Percentiles rank a stretch among this genome's conserved stretches.
phyloP scores from a whole-genome alignment of 2,797 vertebrate species.

The Epinephelus coioides region DNA sequence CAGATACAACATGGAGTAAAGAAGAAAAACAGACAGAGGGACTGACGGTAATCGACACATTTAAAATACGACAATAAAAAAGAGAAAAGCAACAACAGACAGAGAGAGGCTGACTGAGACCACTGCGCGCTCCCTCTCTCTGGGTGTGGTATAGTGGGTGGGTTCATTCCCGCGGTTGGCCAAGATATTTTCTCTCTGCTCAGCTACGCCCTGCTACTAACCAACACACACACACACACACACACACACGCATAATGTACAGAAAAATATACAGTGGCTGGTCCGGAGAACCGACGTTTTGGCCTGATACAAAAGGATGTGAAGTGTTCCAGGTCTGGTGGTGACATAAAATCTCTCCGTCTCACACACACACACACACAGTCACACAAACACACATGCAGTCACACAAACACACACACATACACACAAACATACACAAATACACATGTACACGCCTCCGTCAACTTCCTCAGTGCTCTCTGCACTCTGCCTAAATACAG shows the following conservation, averaged over 20 bases:
- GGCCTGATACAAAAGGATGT: conserved; percentile 63
- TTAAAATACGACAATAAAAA: conserved; percentile 52
- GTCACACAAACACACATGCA: conserved; percentile 5
- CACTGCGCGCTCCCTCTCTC: conserved; percentile 55
- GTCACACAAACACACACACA: conserved; percentile 28
- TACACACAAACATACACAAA: conserved; percentile 28
- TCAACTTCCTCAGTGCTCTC: conserved; percentile 69
- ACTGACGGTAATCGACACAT: conserved; percentile 32
- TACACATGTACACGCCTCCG: conserved; percentile 38
- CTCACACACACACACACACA: conserved; percentile 22
- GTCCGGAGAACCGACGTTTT: conserved; percentile 56
- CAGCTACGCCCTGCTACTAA: conserved; percentile 81
- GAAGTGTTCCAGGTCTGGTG: conserved; percentile 65
- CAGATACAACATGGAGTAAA: background rate
- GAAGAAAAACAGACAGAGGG: conserved; percentile 11
- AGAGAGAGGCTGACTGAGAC: conserved; percentile 40
- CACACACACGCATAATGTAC: conserved; percentile 48
- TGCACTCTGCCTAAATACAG: conserved; percentile 77
- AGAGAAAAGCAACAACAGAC: conserved; percentile 40
- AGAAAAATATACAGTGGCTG: conserved; percentile 74
- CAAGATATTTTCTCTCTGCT: conserved; percentile 85
- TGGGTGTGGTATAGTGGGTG: conserved; percentile 84
- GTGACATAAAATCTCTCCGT: conserved; percentile 61
- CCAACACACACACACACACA: conserved; percentile 56
- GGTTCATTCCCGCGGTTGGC: conserved; percentile 78